These are phyloP conservation scores for Lordiphosa mommai DNA, from an alignment of 1,140 invertebrate species.

Conservation along the genomic window DNA sequence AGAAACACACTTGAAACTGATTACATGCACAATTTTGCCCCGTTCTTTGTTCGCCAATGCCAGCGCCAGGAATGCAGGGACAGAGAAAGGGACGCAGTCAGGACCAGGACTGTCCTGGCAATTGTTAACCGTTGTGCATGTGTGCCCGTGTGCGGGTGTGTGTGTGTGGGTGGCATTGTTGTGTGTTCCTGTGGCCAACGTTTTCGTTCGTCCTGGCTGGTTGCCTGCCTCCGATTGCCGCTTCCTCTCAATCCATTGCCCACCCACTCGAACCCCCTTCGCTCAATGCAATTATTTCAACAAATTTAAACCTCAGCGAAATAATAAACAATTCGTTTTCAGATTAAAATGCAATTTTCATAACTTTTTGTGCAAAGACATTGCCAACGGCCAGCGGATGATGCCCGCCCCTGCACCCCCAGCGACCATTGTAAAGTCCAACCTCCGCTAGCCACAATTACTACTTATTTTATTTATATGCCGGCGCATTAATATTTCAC, in stretches of 20 bases:
- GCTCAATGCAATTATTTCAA: slow-evolving; percentile 73
- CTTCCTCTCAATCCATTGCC: slow-evolving; percentile 43
- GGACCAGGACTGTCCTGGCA: slow-evolving; percentile 29
- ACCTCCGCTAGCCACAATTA: slow-evolving; percentile 54
- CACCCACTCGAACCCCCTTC: slow-evolving; percentile 7
- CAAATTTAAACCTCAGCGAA: slow-evolving; percentile 78
- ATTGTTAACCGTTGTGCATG: slow-evolving; percentile 41
- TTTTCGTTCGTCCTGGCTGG: slow-evolving; percentile 35
- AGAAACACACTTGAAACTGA: slow-evolving; percentile 66
- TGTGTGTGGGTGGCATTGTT: slow-evolving; percentile 51
- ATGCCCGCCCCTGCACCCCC: background rate
- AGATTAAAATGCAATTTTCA: slow-evolving; percentile 78
- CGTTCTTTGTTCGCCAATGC: slow-evolving; percentile 60
- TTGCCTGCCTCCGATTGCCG: slow-evolving; percentile 60
- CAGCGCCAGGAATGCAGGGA: slow-evolving; percentile 28
- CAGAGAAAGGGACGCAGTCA: slow-evolving; percentile 17
- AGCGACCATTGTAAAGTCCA: slow-evolving; percentile 12
- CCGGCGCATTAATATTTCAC: slow-evolving; percentile 74
- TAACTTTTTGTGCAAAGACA: slow-evolving; percentile 71
- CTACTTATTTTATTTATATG: slow-evolving; percentile 78
- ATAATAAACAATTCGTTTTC: slow-evolving; percentile 78
- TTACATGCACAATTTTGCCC: slow-evolving; percentile 76
- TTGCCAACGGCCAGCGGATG: slow-evolving; percentile 15
- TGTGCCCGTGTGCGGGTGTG: slow-evolving; percentile 15
- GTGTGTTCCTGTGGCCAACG: slow-evolving; percentile 38